Conservation (phyloP, 2,888 invertebrate genomes). For the Gymnocheta viridis region DNA sequence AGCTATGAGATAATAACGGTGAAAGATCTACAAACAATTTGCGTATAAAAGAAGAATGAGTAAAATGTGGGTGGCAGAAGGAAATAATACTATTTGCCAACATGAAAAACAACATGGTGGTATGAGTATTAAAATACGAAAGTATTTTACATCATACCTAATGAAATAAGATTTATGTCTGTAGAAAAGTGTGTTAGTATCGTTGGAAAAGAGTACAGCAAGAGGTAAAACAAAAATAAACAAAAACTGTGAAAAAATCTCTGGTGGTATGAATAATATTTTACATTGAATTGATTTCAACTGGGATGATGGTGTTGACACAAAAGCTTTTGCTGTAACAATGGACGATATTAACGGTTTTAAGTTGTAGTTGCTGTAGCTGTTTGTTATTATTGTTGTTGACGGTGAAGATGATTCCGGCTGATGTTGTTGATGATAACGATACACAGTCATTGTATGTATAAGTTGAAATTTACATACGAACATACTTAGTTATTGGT, state of each 20-base stretch:
- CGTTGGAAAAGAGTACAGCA: slow-evolving; percentile 7
- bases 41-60: slow-evolving; percentile 15
- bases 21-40: slow-evolving; percentile 53
- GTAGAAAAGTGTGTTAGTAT: background rate
- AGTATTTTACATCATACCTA: slow-evolving; percentile 52
- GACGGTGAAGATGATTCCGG: slow-evolving; percentile 58
- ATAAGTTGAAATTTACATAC: slow-evolving; percentile 22
- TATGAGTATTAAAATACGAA: slow-evolving; percentile 45
- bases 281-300: slow-evolving; percentile 72
- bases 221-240: slow-evolving; percentile 26
- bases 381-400: slow-evolving; percentile 51
- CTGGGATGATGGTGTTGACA: slow-evolving; percentile 76
- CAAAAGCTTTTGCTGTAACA: slow-evolving; percentile 75
- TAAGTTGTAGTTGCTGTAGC: slow-evolving; percentile 42
- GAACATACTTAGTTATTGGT: background rate
- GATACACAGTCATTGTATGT: slow-evolving; percentile 2
- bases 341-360: slow-evolving; percentile 64
- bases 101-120: background rate
- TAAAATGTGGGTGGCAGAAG: slow-evolving; percentile 37
- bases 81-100: background rate
- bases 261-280: slow-evolving; percentile 48
- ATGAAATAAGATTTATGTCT: slow-evolving; percentile 61
- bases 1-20: slow-evolving; percentile 28
- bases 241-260: slow-evolving; percentile 13
- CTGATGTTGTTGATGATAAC: slow-evolving; percentile 49